A percentile compares a stretch with the other conserved stretches of the same genome.
Evolutionary conservation across 2,113 vertebrate species (phyloP).

Genomic region (Brachypodius melanocephalos): DNA sequence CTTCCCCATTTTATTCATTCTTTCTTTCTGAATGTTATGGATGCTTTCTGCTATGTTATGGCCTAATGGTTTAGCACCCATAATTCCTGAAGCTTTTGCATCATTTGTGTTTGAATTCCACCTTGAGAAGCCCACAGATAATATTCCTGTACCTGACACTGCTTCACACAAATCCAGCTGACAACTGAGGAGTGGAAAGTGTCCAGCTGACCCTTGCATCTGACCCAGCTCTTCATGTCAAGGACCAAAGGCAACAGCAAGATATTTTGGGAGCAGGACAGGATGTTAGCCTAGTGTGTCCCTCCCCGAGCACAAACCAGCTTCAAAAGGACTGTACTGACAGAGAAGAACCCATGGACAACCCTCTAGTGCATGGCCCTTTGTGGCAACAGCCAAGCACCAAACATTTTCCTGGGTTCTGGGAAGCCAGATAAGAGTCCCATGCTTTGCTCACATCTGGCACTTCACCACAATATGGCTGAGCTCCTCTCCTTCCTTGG

Average conservation of each 20-base stretch:
- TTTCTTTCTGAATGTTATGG: too few relatives aligned
- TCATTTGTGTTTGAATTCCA: background rate
- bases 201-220: background rate
- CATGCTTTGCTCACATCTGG: background rate
- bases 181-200: background rate
- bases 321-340: background rate
- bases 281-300: background rate
- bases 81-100: background rate
- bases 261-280: background rate
- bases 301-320: background rate
- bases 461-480: background rate
- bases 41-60: background rate
- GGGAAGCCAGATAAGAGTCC: background rate
- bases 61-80: background rate
- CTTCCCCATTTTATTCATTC: background rate
- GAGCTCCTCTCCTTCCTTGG: background rate
- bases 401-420: background rate
- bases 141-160: background rate
- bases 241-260: background rate
- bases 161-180: background rate
- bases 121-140: background rate
- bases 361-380: background rate
- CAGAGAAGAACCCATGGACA: background rate
- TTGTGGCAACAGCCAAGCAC: background rate
- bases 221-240: background rate